Evolutionary conservation across 2,113 vertebrate genomes (phyloP), one percentile per base, ranked within the genome.

Genomic region (Copsychus sechellarum): DNA sequence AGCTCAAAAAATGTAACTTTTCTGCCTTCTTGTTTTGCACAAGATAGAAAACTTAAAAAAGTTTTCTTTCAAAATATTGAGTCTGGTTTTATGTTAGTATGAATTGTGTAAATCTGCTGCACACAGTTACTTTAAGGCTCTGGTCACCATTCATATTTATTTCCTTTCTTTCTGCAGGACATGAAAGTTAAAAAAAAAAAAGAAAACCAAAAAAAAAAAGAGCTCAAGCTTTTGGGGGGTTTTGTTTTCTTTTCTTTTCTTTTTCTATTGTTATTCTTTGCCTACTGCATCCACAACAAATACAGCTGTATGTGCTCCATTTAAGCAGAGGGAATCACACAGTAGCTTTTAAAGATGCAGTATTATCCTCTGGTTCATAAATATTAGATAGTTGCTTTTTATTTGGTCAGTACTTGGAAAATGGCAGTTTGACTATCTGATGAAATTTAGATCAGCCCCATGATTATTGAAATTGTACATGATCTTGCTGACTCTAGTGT

Each of bases 111-210:
- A 92, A 95, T 97, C 91, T 97, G 58, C 95, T 97, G 95, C 92
- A 96, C 94, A 76, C 92, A 93, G 91, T 96, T 97, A 94, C 88
- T 94, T 95, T 96, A 96, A 97, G 95, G 93, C 90, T 97, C 91
- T 97, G 84, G 65, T 94, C 95, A 93, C 93, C 92, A 81, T 97
- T 96, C 96, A 97, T 93, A 88, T 97, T 95, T 96, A 92, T 97
- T 96, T 97, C 96, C 96, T 98, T 98, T 97, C 96, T 98, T 98
- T 97, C 97, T 98, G 97, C 96, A 98, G 97, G 97, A 97, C 96
- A 96, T 97, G 96, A 98, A 97, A 98, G 96, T 97, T 93, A 93
- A 45, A 29, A 34, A 83, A 94, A 11, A 17, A 43, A 36, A 26
- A 19, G 74, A 93, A 33, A 96, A 96, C 12, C 12, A 3, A 14